phyloP scores from a whole-genome alignment of 1,140 invertebrate species.

The Camponotus pennsylvanicus region DNA sequence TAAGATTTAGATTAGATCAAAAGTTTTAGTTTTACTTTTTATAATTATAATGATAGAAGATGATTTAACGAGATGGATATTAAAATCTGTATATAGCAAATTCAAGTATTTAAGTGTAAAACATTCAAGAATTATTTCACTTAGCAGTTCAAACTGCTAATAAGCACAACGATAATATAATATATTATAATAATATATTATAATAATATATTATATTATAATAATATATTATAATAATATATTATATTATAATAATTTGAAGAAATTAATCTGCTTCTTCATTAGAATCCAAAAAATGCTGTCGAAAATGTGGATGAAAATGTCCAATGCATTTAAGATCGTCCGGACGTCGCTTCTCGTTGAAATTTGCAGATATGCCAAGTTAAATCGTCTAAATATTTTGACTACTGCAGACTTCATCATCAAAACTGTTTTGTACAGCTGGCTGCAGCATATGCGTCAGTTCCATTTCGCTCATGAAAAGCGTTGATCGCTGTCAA shows the following conservation, averaged over 20 bases:
- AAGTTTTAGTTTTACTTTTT: not conserved
- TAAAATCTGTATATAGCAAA: not conserved
- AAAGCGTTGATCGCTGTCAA: constrained; percentile 10
- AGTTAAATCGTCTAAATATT: constrained; percentile 79
- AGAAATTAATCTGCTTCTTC: not conserved
- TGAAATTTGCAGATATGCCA: constrained; percentile 40
- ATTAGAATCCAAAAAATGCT: not conserved
- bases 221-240: too few species aligned
- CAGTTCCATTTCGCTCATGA: constrained; percentile 69
- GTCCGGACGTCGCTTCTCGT: constrained; percentile 17
- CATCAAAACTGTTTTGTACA: constrained; percentile 49
- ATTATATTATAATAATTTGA: too few species aligned
- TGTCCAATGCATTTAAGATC: not conserved
- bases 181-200: not conserved
- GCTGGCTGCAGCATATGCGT: constrained; percentile 61
- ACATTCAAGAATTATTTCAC: not conserved
- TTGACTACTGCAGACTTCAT: constrained; percentile 66
- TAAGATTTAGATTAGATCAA: not conserved
- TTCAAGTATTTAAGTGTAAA: not conserved
- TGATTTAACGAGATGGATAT: not conserved
- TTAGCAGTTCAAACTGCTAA: not conserved
- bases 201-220: too few species aligned
- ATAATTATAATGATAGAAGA: constrained; percentile 11
- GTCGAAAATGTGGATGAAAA: not conserved
- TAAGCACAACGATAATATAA: not conserved